Evolutionary conservation across 35 echinoderm and acorn worm genomes (phyloP).

Genomic region (Anneissia japonica): DNA sequence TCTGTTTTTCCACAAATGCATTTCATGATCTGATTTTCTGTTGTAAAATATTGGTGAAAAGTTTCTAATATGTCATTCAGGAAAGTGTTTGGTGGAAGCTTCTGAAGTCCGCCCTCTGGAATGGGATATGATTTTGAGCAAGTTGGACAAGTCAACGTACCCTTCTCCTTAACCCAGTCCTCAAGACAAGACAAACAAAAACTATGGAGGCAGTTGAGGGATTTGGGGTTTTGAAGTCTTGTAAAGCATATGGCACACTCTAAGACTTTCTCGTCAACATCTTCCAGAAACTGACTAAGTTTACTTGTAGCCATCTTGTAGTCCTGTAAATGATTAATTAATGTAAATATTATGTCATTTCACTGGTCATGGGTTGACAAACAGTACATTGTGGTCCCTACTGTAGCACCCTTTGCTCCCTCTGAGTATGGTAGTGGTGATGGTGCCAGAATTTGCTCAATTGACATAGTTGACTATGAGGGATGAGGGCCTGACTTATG

Average conservation of each 20-base stretch:
- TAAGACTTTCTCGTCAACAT: background rate
- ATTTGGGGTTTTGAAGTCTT: background rate
- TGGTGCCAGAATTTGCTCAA: too few species aligned
- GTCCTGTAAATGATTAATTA: too few species aligned
- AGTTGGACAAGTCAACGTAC: background rate
- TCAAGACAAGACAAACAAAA: background rate
- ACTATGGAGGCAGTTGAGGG: background rate
- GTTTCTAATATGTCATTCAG: background rate
- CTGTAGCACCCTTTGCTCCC: too few species aligned
- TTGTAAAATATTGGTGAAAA: background rate
- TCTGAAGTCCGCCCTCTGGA: background rate
- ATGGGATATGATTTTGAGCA: background rate
- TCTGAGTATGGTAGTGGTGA: too few species aligned
- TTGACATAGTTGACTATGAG: too few species aligned
- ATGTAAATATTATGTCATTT: too few species aligned
- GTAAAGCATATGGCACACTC: background rate
- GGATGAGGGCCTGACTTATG: too few species aligned
- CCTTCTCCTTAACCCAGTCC: background rate
- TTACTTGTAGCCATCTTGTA: too few species aligned
- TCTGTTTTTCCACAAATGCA: background rate
- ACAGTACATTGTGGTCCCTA: too few species aligned
- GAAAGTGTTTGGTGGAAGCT: background rate
- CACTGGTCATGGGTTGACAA: too few species aligned
- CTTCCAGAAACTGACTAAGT: background rate
- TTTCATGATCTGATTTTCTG: background rate